Conservation (phyloP, 2,888 invertebrate genomes). For the Scaptomyza tumidula region DNA sequence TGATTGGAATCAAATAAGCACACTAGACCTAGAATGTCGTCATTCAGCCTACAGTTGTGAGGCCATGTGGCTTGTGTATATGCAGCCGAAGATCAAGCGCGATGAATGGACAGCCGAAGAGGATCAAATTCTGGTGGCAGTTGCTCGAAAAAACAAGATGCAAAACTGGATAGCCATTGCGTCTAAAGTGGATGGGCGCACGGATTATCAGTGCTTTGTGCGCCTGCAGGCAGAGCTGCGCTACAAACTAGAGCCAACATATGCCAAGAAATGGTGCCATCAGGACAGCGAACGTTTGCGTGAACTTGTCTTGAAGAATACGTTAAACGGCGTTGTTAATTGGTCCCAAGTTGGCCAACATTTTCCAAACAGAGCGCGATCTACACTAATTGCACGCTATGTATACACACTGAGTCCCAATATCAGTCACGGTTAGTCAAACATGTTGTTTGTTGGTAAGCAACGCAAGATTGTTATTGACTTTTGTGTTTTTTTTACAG, state of each 20-base stretch:
- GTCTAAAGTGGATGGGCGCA: constrained; percentile 86
- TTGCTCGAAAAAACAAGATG: constrained; percentile 84
- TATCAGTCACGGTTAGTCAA: constrained; percentile 73
- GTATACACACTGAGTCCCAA: constrained; percentile 78
- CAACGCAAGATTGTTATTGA: background rate
- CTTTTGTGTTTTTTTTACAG: constrained; percentile 44
- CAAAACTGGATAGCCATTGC: constrained; percentile 90
- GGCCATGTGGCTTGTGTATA: constrained; percentile 89
- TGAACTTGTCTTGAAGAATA: constrained; percentile 87
- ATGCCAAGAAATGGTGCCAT: constrained; percentile 86
- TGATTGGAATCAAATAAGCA: constrained; percentile 82
- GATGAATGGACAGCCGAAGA: constrained; percentile 86
- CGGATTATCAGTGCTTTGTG: constrained; percentile 89
- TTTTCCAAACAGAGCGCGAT: constrained; percentile 87
- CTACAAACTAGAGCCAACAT: constrained; percentile 34
- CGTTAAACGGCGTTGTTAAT: constrained; percentile 88
- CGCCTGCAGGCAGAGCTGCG: constrained; percentile 86
- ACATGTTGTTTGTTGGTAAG: background rate
- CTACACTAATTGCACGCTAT: constrained; percentile 88
- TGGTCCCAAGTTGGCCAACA: constrained; percentile 89
- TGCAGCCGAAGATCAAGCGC: constrained; percentile 89
- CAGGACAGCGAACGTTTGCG: constrained; percentile 89
- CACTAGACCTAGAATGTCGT: constrained; percentile 84
- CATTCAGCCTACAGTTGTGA: constrained; percentile 88
- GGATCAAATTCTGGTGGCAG: constrained; percentile 83